These are phyloP conservation scores for Hemaris fuciformis DNA, from an alignment of 2,888 invertebrate genomes.

Conservation along the genomic window DNA sequence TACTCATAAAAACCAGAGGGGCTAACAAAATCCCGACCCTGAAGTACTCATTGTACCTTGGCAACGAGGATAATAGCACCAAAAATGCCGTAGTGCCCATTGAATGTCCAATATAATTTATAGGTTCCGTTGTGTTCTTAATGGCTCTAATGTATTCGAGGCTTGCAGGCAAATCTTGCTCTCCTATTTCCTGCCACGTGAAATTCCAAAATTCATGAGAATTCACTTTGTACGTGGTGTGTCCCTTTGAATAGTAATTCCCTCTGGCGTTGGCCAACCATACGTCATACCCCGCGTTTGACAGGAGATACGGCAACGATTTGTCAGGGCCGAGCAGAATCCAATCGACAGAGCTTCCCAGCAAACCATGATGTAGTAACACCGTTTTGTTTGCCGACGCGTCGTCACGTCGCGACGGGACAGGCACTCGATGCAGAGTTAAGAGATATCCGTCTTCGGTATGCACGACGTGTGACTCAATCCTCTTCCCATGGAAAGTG, in stretches of 20 bases:
- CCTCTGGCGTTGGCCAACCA: constrained; percentile 81
- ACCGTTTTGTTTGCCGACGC: constrained; percentile 37
- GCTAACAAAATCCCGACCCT: constrained; percentile 57
- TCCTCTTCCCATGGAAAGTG: constrained; percentile 46
- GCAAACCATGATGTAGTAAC: constrained; percentile 61
- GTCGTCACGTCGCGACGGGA: neutral
- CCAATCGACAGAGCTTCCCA: constrained; percentile 70
- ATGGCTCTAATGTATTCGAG: constrained; percentile 52
- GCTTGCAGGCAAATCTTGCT: constrained; percentile 54
- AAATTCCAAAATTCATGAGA: constrained; percentile 56
- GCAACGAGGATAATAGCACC: constrained; percentile 50
- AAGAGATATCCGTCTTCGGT: constrained; percentile 60
- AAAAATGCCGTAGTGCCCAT: constrained; percentile 63
- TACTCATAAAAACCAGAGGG: constrained; percentile 54
- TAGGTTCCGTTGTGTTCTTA: constrained; percentile 41
- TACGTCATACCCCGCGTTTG: constrained; percentile 80
- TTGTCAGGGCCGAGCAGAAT: constrained; percentile 56
- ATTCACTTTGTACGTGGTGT: constrained; percentile 36
- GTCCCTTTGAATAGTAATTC: constrained; percentile 60
- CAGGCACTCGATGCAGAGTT: constrained; percentile 51
- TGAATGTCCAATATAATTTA: constrained; percentile 63
- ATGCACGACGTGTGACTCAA: constrained; percentile 54
- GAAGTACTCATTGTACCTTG: constrained; percentile 51
- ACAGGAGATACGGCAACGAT: constrained; percentile 70
- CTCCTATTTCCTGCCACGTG: constrained; percentile 64